Evolutionary conservation across 2,888 invertebrate species (phyloP).

Genomic region (Peribatodes rhomboidaria): DNA sequence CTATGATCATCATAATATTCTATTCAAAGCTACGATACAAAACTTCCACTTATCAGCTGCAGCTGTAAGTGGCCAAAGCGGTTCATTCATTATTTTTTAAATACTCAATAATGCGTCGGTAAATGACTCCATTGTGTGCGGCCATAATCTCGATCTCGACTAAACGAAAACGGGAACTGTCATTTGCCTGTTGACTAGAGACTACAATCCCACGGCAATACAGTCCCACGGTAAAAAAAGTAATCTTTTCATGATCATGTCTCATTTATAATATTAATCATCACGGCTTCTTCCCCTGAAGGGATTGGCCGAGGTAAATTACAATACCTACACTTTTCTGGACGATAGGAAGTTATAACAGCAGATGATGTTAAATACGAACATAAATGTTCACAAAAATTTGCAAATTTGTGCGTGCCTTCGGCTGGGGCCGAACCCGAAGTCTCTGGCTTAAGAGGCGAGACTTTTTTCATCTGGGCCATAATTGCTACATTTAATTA

Average conservation of each 20-base stretch:
- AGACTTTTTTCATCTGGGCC: too few species aligned
- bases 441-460: too few species aligned
- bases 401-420: too few species aligned
- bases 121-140: conserved; percentile 45
- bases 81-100: conserved; percentile 45
- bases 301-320: too few species aligned
- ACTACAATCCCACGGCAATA: conserved; percentile 27
- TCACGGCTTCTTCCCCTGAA: too few species aligned
- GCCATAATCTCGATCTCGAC: conserved; percentile 39
- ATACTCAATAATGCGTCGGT: conserved; percentile 40
- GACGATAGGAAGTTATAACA: too few species aligned
- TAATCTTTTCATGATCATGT: conserved; percentile 23
- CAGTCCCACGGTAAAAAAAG: conserved; percentile 30
- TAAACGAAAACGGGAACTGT: conserved; percentile 44
- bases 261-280: too few species aligned
- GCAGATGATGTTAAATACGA: too few species aligned
- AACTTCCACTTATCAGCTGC: conserved; percentile 38
- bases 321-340: too few species aligned
- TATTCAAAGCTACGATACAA: conserved; percentile 43
- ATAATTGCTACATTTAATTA: too few species aligned
- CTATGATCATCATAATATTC: conserved; percentile 25
- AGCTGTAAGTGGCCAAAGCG: conserved; percentile 28
- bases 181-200: conserved; percentile 23
- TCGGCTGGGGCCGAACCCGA: too few species aligned
- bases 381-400: too few species aligned